Conservation (phyloP, 2,888 invertebrate genomes). For the Chalcis sispes region DNA sequence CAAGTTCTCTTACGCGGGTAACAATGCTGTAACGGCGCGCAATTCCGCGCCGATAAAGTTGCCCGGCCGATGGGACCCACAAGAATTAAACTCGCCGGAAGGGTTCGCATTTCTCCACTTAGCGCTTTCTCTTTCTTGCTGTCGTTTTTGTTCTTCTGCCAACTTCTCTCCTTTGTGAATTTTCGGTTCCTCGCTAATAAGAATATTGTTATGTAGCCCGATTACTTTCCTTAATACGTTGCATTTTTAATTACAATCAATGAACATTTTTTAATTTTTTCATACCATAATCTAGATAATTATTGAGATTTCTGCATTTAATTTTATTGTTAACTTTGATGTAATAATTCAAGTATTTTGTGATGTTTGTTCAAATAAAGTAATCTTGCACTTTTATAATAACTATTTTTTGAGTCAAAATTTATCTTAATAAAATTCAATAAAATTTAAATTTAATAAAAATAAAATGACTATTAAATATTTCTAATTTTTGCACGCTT, state of each 20-base stretch:
- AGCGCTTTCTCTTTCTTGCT: slow-evolving; percentile 9
- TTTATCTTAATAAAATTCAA: no score
- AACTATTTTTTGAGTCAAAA: no score
- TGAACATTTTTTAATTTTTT: background rate
- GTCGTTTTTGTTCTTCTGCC: no score
- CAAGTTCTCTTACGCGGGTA: slow-evolving; percentile 74
- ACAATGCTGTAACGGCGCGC: slow-evolving; percentile 74
- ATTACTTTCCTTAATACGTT: slow-evolving; percentile 4
- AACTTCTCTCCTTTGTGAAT: slow-evolving; percentile 23
- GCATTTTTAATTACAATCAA: slow-evolving; percentile 24
- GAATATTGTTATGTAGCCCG: slow-evolving; percentile 35
- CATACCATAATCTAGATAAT: background rate
- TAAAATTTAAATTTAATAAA: no score
- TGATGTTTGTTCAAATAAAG: no score
- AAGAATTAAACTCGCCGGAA: slow-evolving; percentile 70
- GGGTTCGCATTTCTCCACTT: slow-evolving; percentile 61
- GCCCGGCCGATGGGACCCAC: slow-evolving; percentile 71
- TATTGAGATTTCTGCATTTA: slow-evolving; percentile 16
- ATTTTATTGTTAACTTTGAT: background rate
- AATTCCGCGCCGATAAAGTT: slow-evolving; percentile 75
- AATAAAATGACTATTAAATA: no score
- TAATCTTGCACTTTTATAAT: no score
- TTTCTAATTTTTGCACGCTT: no score
- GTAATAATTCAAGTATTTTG: no score
- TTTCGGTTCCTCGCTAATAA: slow-evolving; percentile 46